Conservation (phyloP, 2,113 vertebrate genomes). For the Zosterops lateralis region DNA sequence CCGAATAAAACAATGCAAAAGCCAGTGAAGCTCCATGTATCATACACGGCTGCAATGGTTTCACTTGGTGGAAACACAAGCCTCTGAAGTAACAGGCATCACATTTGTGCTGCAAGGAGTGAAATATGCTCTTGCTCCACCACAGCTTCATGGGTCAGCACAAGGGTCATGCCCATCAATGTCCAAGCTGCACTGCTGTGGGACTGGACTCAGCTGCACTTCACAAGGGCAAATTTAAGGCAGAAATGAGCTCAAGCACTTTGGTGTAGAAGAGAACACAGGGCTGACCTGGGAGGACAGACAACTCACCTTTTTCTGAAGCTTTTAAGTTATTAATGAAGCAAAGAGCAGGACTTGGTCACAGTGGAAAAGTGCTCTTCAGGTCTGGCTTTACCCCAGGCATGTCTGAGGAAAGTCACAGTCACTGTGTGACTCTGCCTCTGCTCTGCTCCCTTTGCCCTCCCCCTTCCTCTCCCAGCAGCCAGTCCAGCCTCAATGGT, state of each 20-base stretch:
- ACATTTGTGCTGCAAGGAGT: accelerated
- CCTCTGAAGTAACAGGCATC: not conserved
- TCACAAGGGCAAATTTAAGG: not conserved
- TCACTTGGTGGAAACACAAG: not conserved
- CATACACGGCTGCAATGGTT: not conserved
- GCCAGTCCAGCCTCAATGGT: not conserved
- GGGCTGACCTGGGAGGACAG: not conserved
- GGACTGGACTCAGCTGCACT: not conserved
- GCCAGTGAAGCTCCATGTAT: not conserved
- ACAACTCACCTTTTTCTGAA: not conserved
- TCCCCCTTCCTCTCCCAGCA: not conserved
- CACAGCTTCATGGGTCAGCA: not conserved
- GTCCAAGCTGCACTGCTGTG: not conserved
- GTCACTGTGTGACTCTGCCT: accelerated
- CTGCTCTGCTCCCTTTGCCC: not conserved
- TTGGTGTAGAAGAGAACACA: not conserved
- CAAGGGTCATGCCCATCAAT: accelerated
- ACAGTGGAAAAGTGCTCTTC: not conserved
- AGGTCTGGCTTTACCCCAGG: not conserved
- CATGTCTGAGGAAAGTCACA: not conserved
- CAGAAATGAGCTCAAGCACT: not conserved
- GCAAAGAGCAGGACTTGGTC: not conserved
- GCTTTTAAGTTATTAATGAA: not conserved
- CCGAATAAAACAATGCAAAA: constrained; percentile 3
- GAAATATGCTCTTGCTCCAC: accelerated